phyloP scores from a whole-genome alignment of 2,797 vertebrate species.

The Microhierax caerulescens region DNA sequence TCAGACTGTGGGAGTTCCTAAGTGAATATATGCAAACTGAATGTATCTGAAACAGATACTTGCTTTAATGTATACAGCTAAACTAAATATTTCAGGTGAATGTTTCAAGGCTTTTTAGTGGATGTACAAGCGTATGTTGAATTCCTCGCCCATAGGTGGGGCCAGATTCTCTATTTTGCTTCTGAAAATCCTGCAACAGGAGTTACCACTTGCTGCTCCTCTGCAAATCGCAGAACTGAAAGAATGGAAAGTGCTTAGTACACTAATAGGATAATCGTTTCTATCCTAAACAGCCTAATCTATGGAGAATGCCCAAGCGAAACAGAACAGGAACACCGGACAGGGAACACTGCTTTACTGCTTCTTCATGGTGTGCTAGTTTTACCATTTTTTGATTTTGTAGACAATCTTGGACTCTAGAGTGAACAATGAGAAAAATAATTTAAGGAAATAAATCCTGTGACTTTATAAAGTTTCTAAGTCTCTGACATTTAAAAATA shows the following conservation, averaged over 20 bases:
- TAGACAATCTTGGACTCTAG: background rate
- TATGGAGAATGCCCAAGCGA: background rate
- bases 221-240: background rate
- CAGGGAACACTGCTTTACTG: background rate
- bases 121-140: background rate
- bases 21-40: background rate
- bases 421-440: background rate
- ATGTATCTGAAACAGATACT: background rate
- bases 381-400: background rate
- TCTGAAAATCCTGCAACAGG: background rate
- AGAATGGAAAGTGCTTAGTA: background rate
- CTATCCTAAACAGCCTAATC: background rate
- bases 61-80: background rate
- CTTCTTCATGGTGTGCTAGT: background rate
- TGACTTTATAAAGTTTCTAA: background rate
- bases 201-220: background rate
- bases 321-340: background rate
- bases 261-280: background rate
- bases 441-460: background rate
- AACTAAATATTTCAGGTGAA: background rate
- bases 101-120: background rate
- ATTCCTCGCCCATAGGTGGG: constrained; percentile 33
- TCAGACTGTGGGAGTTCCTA: background rate
- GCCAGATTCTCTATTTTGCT: constrained; percentile 24
- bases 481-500: background rate